Base-by-base conservation (phyloP, 2,113 vertebrate genomes). In the Rostratula benghalensis region DNA sequence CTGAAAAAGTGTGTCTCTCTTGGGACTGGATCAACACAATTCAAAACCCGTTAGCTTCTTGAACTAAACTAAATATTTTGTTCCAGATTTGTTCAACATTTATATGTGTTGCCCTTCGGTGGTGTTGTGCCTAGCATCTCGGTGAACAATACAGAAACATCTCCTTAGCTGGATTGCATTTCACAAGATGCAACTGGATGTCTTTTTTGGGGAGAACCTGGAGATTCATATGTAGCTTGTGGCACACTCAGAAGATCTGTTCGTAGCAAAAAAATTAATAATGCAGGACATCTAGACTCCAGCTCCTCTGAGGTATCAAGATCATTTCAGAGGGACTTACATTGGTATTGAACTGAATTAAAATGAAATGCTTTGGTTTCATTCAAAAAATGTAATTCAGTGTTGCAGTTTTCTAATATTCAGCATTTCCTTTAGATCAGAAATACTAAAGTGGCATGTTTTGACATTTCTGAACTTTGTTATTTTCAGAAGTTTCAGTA, bases 401-500 rank as follows among this genome's bases (percentile, higher is more conserved):
- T 64, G 53, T 75, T 92, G 39, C 76, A 91, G 65, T 92, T 96
- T 95, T 95, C 86, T 94, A 87, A 79, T 76, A 92, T 67, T 80
- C 86, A 93, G 53, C 69, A 87, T 92, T 87, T 90, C 24, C 89
- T 93, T 95, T 87, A 95, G 94, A 96, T 94, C 90, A 95, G 88
- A 95, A 95, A 69, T 75, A 92, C 30, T 60, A 3, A 93, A 94
- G n/a, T 75, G 64, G 35, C 85, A 87, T 96, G 83, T 96, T 96
- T 95, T 95, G 95, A 96, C 95, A 92, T 89, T 81, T 87, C 69
- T 90, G 88, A 95, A 96, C 89, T 96, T 95, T 41, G 20, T 82
- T 87, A 95, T 95, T 95, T 96, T 94, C 75, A 85, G 80, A 88
- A 89, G 69, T 96, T 96, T 96, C 83, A 94, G 93, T 89, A 95